A percentile compares a stretch with the other conserved stretches of the same genome.
Conservation (phyloP, 2,113 vertebrate genomes). For the Sander vitreus region DNA sequence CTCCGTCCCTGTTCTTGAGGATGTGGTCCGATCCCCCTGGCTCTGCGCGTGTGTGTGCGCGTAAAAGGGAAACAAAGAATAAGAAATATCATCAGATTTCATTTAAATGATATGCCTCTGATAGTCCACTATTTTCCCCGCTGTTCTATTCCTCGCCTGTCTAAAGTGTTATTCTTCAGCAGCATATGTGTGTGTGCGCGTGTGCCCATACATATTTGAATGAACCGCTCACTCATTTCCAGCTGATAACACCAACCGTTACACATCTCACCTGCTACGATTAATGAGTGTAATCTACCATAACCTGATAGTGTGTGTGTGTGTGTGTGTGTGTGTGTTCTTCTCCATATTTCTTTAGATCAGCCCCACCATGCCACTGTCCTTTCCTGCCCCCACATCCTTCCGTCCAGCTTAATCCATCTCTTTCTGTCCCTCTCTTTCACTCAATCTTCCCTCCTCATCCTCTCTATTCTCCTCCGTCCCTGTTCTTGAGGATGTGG, state of each 20-base stretch:
- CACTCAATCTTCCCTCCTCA: slow-evolving; percentile 15
- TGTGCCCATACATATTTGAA: slow-evolving; percentile 57
- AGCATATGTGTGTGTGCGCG: slow-evolving; percentile 2
- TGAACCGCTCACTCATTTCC: slow-evolving; percentile 71
- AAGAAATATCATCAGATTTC: slow-evolving; percentile 45
- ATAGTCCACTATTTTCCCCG: too few relatives aligned
- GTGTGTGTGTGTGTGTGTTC: neutral
- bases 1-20: slow-evolving; percentile 21
- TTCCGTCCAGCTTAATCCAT: slow-evolving; percentile 48
- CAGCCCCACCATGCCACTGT: slow-evolving; percentile 31
- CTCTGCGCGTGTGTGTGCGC: slow-evolving; percentile 29
- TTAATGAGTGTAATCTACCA: slow-evolving; percentile 80
- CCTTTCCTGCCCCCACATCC: slow-evolving; percentile 29
- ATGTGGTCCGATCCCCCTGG: slow-evolving; percentile 32
- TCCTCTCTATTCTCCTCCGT: slow-evolving; percentile 21
- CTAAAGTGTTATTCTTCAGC: too few relatives aligned
- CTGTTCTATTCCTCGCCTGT: too few relatives aligned
- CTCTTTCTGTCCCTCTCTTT: slow-evolving; percentile 29
- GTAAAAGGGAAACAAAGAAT: slow-evolving; percentile 18
- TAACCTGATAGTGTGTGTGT: slow-evolving; percentile 73
- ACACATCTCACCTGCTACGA: slow-evolving; percentile 80
- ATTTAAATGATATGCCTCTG: too few relatives aligned
- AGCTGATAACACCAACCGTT: slow-evolving; percentile 72
- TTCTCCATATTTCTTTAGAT: slow-evolving; percentile 28
- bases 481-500: slow-evolving; percentile 37